Evolutionary conservation across 1,140 invertebrate species (phyloP).

Genomic region (Camponotus pennsylvanicus): DNA sequence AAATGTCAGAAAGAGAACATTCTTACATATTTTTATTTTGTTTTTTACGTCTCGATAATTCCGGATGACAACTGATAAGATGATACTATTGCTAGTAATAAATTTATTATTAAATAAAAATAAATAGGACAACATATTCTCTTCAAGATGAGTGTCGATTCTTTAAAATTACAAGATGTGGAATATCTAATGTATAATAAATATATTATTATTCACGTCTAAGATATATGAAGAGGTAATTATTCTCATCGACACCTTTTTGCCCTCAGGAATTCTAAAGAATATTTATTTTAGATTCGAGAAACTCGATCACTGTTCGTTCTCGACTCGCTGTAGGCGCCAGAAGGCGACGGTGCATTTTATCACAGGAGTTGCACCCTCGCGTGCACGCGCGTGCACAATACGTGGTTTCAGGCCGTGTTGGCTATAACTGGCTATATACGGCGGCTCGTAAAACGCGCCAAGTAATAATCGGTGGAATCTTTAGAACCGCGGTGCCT

Average conservation of each 20-base stretch:
- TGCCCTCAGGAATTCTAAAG: background rate
- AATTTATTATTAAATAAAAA: background rate
- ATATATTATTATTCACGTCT: background rate
- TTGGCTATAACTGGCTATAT: constrained; percentile 67
- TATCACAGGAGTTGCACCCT: constrained; percentile 63
- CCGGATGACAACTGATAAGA: background rate
- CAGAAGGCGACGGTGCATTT: constrained; percentile 37
- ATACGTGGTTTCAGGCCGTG: background rate
- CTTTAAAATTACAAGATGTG: background rate
- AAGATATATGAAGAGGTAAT: background rate
- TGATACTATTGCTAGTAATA: background rate
- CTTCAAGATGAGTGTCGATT: background rate
- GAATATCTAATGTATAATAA: background rate
- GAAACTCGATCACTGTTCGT: background rate
- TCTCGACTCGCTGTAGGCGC: constrained; percentile 44
- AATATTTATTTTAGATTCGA: constrained; percentile 9
- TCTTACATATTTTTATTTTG: background rate
- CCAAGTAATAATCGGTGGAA: constrained; percentile 66
- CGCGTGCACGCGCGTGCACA: constrained; percentile 25
- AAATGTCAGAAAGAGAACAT: background rate
- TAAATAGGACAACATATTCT: background rate
- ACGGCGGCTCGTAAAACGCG: constrained; percentile 67
- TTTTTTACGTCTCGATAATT: background rate
- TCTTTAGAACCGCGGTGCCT: constrained; percentile 59
- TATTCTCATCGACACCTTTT: constrained; percentile 8